A percentile compares a stretch with the other conserved stretches of the same genome.
Conservation (phyloP, 2,113 vertebrate genomes). For the Oriolus oriolus region DNA sequence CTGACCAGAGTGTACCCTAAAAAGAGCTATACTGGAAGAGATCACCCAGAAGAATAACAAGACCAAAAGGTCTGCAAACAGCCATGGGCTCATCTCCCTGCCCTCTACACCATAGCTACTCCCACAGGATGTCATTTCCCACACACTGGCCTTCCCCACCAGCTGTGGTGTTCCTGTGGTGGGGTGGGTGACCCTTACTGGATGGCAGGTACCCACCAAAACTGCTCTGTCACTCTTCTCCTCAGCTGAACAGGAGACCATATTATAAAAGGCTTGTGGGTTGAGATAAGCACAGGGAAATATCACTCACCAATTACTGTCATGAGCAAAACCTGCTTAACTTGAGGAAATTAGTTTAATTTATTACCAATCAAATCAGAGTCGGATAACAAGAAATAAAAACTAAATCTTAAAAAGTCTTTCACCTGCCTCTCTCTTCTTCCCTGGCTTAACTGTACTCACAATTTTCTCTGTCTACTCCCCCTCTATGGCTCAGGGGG, state of each 20-base stretch:
- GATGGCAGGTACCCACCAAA: neutral
- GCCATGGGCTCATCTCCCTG: neutral
- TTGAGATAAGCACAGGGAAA: neutral
- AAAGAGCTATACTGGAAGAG: neutral
- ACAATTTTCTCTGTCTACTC: neutral
- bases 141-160: neutral
- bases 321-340: neutral
- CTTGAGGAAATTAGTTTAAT: neutral
- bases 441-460: neutral
- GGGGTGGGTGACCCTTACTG: neutral
- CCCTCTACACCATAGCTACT: rapidly evolving
- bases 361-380: neutral
- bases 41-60: neutral
- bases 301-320: neutral
- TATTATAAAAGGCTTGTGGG: neutral
- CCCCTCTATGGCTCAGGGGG: no score
- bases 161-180: neutral
- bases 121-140: neutral
- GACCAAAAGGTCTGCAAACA: neutral
- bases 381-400: neutral
- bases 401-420: neutral
- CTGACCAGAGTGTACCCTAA: neutral
- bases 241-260: neutral
- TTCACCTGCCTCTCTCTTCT: neutral
- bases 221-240: neutral